phyloP scores from a whole-genome alignment of 2,888 invertebrate genomes.

The Luffia ferchaultella region DNA sequence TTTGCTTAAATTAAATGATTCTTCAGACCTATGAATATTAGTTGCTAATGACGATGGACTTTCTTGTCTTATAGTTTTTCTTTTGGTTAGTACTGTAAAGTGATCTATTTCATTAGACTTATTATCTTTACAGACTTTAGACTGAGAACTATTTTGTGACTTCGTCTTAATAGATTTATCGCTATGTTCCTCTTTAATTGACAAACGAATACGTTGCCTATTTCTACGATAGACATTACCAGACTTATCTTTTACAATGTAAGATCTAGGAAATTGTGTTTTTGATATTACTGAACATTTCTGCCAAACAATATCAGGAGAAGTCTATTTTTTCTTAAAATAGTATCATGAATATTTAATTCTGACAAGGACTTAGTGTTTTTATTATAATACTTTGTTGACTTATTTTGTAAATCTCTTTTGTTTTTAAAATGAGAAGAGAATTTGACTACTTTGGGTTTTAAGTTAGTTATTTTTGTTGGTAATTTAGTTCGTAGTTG shows the following conservation, averaged over 20 bases:
- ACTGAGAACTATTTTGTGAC: no score
- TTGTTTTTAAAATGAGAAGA: background rate
- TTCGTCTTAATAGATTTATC: no score
- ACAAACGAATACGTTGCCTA: no score
- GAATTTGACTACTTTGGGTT: background rate
- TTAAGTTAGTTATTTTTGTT: background rate
- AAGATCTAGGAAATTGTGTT: background rate
- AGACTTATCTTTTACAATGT: background rate
- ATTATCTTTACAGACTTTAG: no score
- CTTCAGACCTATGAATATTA: no score
- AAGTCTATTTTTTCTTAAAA: background rate
- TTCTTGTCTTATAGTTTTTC: no score
- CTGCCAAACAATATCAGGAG: background rate
- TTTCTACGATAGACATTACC: no score
- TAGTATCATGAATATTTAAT: background rate
- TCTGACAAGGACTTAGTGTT: background rate
- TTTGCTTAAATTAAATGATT: no score
- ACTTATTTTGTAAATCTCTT: background rate
- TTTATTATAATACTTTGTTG: background rate
- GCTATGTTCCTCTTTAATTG: no score
- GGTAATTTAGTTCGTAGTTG: slow-evolving; percentile 4
- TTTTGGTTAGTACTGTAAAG: no score
- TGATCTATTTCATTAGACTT: no score
- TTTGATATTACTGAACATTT: background rate
- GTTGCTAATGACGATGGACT: no score